Evolutionary conservation across 2,113 vertebrate species (phyloP).

Genomic region (Melanotaenia duboulayi): DNA sequence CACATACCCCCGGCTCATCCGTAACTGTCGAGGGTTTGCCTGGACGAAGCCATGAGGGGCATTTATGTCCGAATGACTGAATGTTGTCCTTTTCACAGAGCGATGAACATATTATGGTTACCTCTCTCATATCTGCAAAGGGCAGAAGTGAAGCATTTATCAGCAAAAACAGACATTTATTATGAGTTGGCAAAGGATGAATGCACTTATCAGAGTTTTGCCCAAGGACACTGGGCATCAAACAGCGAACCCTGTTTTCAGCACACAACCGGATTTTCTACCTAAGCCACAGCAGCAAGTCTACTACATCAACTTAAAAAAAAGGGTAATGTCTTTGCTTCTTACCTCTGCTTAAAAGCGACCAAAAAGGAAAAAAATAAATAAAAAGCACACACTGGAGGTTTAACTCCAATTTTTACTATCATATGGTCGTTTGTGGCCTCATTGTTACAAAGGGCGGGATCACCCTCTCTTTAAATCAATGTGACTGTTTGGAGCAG

Average conservation of each 20-base stretch:
- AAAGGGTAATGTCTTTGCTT: background rate
- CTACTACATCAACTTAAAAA: background rate
- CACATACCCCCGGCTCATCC: too few relatives aligned
- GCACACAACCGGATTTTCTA: background rate
- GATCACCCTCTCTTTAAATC: slow-evolving; percentile 26
- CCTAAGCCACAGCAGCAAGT: background rate
- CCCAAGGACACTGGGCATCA: background rate
- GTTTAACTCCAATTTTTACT: background rate
- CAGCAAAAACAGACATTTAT: background rate
- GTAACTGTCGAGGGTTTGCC: background rate
- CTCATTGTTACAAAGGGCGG: slow-evolving; percentile 2
- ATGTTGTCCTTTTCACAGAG: background rate
- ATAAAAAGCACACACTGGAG: background rate
- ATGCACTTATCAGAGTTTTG: background rate
- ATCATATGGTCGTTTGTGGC: background rate
- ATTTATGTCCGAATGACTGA: background rate
- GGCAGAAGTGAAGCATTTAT: background rate
- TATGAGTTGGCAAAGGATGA: background rate
- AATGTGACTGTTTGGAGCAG: slow-evolving; percentile 27
- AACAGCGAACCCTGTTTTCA: background rate
- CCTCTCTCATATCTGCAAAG: background rate
- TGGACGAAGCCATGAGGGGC: background rate
- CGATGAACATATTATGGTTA: background rate
- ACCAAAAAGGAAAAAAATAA: background rate
- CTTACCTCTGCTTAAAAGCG: background rate